Base-by-base conservation (phyloP, 2,888 invertebrate species). In the Epinotia bilunana region DNA sequence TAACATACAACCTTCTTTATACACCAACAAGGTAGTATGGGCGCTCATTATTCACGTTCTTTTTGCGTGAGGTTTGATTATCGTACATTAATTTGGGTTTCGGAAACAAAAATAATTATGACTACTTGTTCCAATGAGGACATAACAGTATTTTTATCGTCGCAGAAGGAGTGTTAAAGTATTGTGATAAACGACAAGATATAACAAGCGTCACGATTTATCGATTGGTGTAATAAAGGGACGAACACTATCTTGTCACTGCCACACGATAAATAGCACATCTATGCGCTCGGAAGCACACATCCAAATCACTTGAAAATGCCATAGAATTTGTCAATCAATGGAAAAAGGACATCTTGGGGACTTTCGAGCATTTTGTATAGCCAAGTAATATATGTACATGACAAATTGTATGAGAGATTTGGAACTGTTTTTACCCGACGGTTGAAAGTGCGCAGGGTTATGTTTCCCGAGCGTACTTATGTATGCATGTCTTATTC, bases 1-100 rank as follows among this genome's bases (percentile, higher is more conserved):
- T 23, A 43, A 43, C 7, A 57, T 57, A 57, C 20, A 20, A 43
- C 57, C 23, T 68, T 57, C 9, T 43, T 16, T 16, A 13, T 67
- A 68, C 57, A 11, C 3, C 13, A 39, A 3, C 39, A 16, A 39
- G n/a, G 12, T 18, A 58, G 12, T 12, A 58, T 39, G 62, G 49
- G 49, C 64, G 53, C 70, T 64, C 74, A 70, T 74, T 74, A 62
- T 49, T 73, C 55, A 64, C 39, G 16, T n/a, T 28, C 16, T 69
- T 74, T 74, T 69, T 74, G 67, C 53, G 16, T 67, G 60, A 53
- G 60, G 60, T 61, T 63, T 69, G 55, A 67, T 67, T 73, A 73
- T 65, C 58, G 65, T 46, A 43, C 39, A 28, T 72, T 46, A 43
- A 64, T 72, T 58, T 72, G 46, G 68, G 46, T 46, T 23, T 46